These are phyloP conservation scores for Hypselothyrea guttata DNA, from an alignment of 2,888 invertebrate genomes.

Conservation along the genomic window DNA sequence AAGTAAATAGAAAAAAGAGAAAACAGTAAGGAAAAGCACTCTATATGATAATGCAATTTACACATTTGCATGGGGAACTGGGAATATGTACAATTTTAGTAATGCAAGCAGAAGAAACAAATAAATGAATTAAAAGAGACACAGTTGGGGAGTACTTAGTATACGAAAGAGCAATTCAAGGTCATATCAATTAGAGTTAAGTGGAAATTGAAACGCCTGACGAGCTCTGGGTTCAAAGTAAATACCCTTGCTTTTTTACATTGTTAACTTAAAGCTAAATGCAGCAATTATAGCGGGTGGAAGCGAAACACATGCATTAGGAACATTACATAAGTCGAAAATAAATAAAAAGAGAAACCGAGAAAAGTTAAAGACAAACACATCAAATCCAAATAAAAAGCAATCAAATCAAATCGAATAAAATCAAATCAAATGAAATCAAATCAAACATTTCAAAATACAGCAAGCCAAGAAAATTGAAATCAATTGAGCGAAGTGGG, in stretches of 20 bases:
- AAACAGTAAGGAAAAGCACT: constrained; percentile 48
- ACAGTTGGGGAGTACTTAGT: neutral
- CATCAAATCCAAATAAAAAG: constrained; percentile 18
- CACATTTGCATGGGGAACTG: constrained; percentile 50
- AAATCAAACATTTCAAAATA: constrained; percentile 32
- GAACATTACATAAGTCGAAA: constrained; percentile 41
- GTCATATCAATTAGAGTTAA: constrained; percentile 50
- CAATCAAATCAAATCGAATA: constrained; percentile 27
- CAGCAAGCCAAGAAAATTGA: constrained; percentile 48
- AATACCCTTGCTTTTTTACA: neutral
- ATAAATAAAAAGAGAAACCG: constrained; percentile 22
- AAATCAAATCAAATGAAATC: constrained; percentile 26
- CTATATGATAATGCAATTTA: constrained; percentile 65
- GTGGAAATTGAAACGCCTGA: constrained; percentile 16
- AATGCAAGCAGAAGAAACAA: constrained; percentile 12
- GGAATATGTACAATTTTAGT: constrained; percentile 24
- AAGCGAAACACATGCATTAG: constrained; percentile 1
- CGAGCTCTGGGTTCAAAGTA: constrained; percentile 15
- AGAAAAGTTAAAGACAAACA: neutral
- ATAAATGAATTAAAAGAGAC: neutral
- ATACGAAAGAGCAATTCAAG: constrained; percentile 36
- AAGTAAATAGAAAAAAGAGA: constrained; percentile 6
- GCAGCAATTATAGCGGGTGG: constrained; percentile 37
- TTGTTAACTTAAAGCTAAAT: constrained; percentile 33
- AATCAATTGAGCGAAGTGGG: constrained; percentile 46